Conservation (phyloP, 2,113 vertebrate species). For the Myotis lucifugus region DNA sequence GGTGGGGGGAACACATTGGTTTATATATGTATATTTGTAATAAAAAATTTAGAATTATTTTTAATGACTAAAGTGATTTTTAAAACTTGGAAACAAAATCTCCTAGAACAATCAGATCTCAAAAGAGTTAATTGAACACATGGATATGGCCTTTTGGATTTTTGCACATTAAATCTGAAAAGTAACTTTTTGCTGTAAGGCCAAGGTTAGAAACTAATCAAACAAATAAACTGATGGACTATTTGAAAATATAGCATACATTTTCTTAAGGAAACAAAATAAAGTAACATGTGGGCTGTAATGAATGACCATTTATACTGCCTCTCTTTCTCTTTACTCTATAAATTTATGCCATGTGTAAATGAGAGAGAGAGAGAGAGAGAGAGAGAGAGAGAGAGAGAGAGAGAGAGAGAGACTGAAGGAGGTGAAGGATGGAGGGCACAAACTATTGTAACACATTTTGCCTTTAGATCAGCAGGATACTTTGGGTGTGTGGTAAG, state of each 20-base stretch:
- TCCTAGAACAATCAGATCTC: not conserved
- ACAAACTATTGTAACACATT: not conserved
- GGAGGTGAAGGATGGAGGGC: not conserved
- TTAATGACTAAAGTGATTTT: not conserved
- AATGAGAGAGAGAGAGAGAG: not conserved
- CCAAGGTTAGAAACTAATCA: not conserved
- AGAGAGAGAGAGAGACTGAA: not conserved
- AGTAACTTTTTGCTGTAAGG: not conserved
- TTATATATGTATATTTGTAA: not conserved
- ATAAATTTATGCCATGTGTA: not conserved
- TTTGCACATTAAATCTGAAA: not conserved
- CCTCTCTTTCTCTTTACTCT: not conserved
- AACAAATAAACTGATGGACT: not conserved
- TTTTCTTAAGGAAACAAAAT: conserved; percentile 15
- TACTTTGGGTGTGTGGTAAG: not conserved
- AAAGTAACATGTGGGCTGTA: not conserved
- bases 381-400: not conserved
- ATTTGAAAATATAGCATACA: not conserved
- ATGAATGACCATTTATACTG: not conserved
- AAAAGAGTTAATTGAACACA: not conserved
- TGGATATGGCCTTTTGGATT: not conserved
- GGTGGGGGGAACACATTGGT: not conserved
- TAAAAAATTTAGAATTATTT: not conserved
- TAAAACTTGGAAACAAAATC: not conserved
- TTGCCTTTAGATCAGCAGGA: not conserved